Evolutionary conservation across 1,140 invertebrate genomes (phyloP), one percentile per base, ranked within the genome.

Genomic region (Drosophila lini): DNA sequence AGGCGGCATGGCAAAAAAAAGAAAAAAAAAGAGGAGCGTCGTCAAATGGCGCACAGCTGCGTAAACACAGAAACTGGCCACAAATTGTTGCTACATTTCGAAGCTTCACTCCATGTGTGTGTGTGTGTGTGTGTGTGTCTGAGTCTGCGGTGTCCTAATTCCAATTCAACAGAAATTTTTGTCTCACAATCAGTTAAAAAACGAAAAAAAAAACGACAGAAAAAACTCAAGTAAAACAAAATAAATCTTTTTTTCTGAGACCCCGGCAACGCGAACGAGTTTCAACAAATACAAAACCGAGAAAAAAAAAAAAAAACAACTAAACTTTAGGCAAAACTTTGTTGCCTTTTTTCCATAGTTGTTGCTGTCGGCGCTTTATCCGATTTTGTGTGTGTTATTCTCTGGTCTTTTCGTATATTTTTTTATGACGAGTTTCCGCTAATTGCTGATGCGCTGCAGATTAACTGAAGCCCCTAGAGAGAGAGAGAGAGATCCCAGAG

Each of bases 381-480:
- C 83, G 84, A 89, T 89, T 89, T 78, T 74, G 81, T 78, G 80
- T 61, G 68, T 70, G 42, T 22, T 62, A 40, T 40, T 48, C 48
- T 69, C 19, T 19, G 15, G 34, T 40, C 32, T 58, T 59, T 48
- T 42, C 44, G 65, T 59, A 75, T 64, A 75, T 64, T 74, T 86
- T 86, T 88, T 88, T 88, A 88, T 88, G 83, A 88, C 80, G 83
- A 88, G 83, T 89, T 88, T 88, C 83, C 83, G 83, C 83, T 88
- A 88, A 88, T 88, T 88, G 83, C 83, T 88, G 83, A 88, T 88
- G 84, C 84, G 80, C 84, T 88, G 84, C 84, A 88, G 83, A 88
- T 88, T 89, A 86, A 88, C 74, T 73, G 60, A 88, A 77, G 65
- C 62, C 53, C 77, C 22, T 5, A 28, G 5, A 28, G 5, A 28